Conservation (phyloP, 1,140 invertebrate genomes). For the Maconellicoccus hirsutus region DNA sequence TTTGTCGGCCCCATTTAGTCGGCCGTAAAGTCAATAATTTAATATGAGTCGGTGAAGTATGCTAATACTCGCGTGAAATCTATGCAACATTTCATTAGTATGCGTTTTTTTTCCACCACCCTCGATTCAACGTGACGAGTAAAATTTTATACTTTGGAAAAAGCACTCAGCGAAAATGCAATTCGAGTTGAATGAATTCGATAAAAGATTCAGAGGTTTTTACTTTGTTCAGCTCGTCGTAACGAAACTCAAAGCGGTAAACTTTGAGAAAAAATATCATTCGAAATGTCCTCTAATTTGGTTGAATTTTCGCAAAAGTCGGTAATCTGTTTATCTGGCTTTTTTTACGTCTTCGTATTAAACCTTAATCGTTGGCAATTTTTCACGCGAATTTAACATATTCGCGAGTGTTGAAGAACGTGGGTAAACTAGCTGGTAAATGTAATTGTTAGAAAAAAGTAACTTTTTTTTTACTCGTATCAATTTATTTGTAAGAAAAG, state of each 20-base stretch:
- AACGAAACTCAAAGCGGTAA: neutral
- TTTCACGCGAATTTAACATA: slow-evolving; percentile 1
- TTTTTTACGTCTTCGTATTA: neutral
- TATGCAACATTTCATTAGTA: no score
- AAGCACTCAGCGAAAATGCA: no score
- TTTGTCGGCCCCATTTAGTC: no score
- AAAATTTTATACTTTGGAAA: no score
- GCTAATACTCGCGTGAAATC: no score
- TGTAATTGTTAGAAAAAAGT: neutral
- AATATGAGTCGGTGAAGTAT: no score
- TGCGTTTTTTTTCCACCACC: no score
- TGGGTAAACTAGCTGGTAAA: neutral
- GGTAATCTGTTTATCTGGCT: neutral
- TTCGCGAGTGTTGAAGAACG: neutral
- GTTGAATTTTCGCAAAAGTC: neutral
- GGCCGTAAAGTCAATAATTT: no score
- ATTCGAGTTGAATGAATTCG: neutral
- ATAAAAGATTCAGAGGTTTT: neutral
- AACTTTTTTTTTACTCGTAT: neutral
- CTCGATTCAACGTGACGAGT: no score
- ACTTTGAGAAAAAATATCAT: neutral
- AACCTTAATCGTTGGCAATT: neutral
- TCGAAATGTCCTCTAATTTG: slow-evolving; percentile 3
- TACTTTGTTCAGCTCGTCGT: no score
- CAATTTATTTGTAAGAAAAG: neutral